phyloP scores from a whole-genome alignment of 2,797 vertebrate genomes.

The Enteromius radiatus region DNA sequence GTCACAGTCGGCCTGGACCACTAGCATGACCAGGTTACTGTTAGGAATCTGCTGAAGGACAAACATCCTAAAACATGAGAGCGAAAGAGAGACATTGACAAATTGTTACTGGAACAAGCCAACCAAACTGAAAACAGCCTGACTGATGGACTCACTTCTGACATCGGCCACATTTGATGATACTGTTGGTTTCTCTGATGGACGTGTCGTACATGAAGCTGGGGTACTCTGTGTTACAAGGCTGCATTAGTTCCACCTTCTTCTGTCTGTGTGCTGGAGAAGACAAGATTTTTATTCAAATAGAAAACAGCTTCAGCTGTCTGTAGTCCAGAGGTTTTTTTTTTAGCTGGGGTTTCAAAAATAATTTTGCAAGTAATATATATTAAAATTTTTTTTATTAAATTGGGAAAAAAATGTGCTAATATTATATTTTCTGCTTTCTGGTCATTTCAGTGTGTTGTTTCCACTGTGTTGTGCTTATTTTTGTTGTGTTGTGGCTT shows the following conservation, averaged over 20 bases:
- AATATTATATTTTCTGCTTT: background rate
- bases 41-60: slow-evolving; percentile 87
- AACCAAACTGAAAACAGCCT: too few relatives aligned
- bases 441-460: too few relatives aligned
- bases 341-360: background rate
- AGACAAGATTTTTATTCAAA: slow-evolving; percentile 2
- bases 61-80: slow-evolving; percentile 78
- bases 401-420: background rate
- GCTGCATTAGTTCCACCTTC: slow-evolving; percentile 85
- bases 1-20: slow-evolving; percentile 87
- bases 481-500: too few relatives aligned
- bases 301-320: background rate
- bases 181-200: slow-evolving; percentile 87
- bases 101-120: background rate
- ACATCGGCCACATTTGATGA: slow-evolving; percentile 90
- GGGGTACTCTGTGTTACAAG: slow-evolving; percentile 92
- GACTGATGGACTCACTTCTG: slow-evolving; percentile 83
- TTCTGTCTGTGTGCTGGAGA: slow-evolving; percentile 88
- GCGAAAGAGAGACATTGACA: background rate
- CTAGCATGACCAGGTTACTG: slow-evolving; percentile 89
- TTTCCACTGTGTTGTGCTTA: too few relatives aligned
- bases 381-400: too few relatives aligned
- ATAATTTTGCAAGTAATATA: background rate
- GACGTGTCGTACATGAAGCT: slow-evolving; percentile 86
- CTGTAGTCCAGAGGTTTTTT: background rate